Base-by-base conservation (phyloP, 2,888 invertebrate genomes). In the Tupiocoris notatus region DNA sequence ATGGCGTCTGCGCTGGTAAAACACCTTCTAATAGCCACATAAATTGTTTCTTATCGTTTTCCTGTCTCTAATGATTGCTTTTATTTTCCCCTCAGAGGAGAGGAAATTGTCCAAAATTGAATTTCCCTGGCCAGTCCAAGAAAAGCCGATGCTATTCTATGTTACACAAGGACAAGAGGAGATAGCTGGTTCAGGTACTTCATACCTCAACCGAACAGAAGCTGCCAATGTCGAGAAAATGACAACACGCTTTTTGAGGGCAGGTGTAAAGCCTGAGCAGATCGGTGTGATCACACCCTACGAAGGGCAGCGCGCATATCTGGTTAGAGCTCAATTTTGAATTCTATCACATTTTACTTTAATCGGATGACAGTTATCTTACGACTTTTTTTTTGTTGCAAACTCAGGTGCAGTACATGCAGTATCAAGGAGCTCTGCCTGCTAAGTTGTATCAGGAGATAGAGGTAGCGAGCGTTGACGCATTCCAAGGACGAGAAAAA, bases 231-330 rank as follows among this genome's bases (percentile, higher is more conserved):
- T 99, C 0, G 99, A 99, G 84, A 98, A 98, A 84, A 91, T 99
- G 62, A 95, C 96, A 0, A 99, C 98, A 0, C 88, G 95, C 62
- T 97, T 99, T 84, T 85, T 98, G 70, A 92, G 96, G 81, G 93
- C 94, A 6, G 98, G 98, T 2, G 93, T 99, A 0, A 93, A 95
- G 81, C 98, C 99, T 0, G 96, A 97, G 81, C 98, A 99, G 85
- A 98, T 99, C 79, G 99, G 99, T 18, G 95, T 98, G 61, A 98
- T 99, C 79, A 99, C 99, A 0, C 99, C 99, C 0, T 99, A 99
- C 82, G 99, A 99, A 84, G 98, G 98, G 0, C 99, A 99, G 84
- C 87, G 99, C 12, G 97, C 98, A 0, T 99, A 97, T 83, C 87
- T 99, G 79, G 98, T 88, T 75, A 77, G 79, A 80, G 18, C n/a